Percentiles rank a stretch among this genome's conserved stretches.
phyloP scores from a whole-genome alignment of 2,888 invertebrate species.

The Oxytorus armatus region DNA sequence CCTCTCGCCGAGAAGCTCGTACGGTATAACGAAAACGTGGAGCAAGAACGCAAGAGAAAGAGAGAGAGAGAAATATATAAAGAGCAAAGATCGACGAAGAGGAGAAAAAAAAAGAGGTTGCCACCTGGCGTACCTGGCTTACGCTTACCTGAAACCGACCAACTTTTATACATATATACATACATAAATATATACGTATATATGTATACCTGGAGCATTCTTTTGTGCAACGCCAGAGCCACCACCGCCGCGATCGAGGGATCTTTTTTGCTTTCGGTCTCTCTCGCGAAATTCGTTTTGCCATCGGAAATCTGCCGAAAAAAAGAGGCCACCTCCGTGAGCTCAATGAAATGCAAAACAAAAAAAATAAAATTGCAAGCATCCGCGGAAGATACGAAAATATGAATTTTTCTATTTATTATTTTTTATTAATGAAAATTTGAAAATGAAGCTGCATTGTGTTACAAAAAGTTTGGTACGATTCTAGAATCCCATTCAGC shows the following conservation, averaged over 20 bases:
- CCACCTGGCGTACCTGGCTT: constrained; percentile 84
- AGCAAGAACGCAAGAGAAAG: too few species aligned
- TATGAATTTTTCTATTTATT: too few species aligned
- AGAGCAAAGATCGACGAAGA: constrained; percentile 62
- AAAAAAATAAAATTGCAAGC: constrained; percentile 2
- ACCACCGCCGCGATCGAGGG: constrained; percentile 67
- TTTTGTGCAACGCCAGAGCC: constrained; percentile 75
- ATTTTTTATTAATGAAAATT: too few species aligned
- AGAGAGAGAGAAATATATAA: too few species aligned
- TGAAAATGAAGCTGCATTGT: neutral
- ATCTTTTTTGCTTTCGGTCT: constrained; percentile 39
- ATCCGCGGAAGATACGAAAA: too few species aligned
- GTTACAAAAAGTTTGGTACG: neutral
- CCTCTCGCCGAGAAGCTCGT: constrained; percentile 4
- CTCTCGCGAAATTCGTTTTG: constrained; percentile 28
- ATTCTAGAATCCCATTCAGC: too few species aligned
- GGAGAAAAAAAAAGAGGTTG: constrained; percentile 78
- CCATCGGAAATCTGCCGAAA: constrained; percentile 17
- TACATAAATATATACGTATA: constrained; percentile 61
- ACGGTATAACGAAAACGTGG: constrained; percentile 39
- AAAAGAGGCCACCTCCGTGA: neutral
- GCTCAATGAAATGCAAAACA: neutral
- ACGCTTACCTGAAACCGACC: constrained; percentile 79
- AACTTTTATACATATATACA: constrained; percentile 71
- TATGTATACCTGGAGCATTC: constrained; percentile 76